These are phyloP conservation scores for Linepithema humile DNA, from an alignment of 1,140 invertebrate species.

Conservation along the genomic window DNA sequence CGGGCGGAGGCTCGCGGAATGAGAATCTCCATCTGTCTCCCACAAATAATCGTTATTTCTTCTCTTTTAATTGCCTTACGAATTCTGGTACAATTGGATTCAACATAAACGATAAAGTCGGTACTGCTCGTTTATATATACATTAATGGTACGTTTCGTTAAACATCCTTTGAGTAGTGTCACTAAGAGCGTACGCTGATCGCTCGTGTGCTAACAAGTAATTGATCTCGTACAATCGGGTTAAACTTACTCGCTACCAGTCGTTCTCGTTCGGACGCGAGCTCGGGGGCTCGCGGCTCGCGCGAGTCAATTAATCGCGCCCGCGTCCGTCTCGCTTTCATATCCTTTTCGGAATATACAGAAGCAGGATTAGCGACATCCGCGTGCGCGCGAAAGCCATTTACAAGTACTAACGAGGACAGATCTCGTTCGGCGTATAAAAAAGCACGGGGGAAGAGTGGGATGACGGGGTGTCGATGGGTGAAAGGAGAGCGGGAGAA, in stretches of 20 bases:
- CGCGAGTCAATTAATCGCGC: slow-evolving; percentile 26
- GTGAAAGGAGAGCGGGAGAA: neutral
- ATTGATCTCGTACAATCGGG: slow-evolving; percentile 69
- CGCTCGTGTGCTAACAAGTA: slow-evolving; percentile 66
- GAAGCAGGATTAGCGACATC: slow-evolving; percentile 43
- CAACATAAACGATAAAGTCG: slow-evolving; percentile 70
- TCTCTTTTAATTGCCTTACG: slow-evolving; percentile 70
- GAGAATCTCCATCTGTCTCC: slow-evolving; percentile 20
- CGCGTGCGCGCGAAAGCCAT: slow-evolving; percentile 46
- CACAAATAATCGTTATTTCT: slow-evolving; percentile 69
- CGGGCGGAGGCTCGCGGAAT: slow-evolving; percentile 1
- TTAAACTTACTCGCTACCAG: slow-evolving; percentile 68
- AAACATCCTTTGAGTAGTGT: slow-evolving; percentile 72
- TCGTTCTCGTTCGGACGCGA: slow-evolving; percentile 55
- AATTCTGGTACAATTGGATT: slow-evolving; percentile 75
- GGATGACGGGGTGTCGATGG: neutral
- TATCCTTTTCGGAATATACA: slow-evolving; percentile 54
- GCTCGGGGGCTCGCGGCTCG: neutral
- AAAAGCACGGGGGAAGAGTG: slow-evolving; percentile 15
- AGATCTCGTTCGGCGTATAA: slow-evolving; percentile 54
- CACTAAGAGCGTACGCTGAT: slow-evolving; percentile 63
- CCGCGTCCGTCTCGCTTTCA: neutral
- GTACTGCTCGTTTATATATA: slow-evolving; percentile 71
- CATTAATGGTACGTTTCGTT: slow-evolving; percentile 70
- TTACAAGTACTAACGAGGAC: slow-evolving; percentile 59